These are phyloP conservation scores for Somateria mollissima DNA, from an alignment of 2,797 vertebrate genomes.

Conservation along the genomic window DNA sequence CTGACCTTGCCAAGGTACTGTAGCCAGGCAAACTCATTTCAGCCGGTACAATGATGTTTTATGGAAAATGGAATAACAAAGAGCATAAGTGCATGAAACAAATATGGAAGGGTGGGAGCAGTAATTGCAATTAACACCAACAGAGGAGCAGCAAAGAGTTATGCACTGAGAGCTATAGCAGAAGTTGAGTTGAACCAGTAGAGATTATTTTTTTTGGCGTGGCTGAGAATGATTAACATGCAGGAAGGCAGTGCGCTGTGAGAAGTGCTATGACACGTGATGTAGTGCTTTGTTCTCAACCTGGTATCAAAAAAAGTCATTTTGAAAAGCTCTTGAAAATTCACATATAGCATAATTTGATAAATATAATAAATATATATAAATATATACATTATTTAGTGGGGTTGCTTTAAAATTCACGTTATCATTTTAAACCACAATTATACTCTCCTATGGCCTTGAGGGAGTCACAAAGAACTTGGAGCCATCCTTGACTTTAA, in stretches of 20 bases:
- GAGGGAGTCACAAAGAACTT: background rate
- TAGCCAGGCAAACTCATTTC: background rate
- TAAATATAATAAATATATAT: too few relatives aligned
- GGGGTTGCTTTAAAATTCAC: background rate
- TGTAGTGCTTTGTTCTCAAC: background rate
- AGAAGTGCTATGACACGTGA: background rate
- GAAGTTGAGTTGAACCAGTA: background rate
- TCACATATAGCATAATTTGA: background rate
- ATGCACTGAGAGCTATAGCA: background rate
- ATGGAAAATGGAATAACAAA: rapidly evolving
- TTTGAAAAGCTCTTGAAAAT: constrained; percentile 30
- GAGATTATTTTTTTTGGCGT: background rate
- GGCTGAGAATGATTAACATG: background rate
- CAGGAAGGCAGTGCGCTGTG: background rate
- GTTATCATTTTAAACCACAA: background rate
- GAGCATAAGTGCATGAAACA: background rate
- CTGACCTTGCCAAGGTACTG: background rate
- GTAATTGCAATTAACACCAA: background rate
- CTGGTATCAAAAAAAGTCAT: background rate
- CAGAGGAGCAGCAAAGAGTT: background rate
- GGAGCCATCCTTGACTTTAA: background rate
- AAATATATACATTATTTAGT: background rate
- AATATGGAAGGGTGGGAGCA: background rate
- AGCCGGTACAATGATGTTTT: background rate
- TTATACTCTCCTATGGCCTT: background rate